These are phyloP conservation scores for Passer montanus DNA, from an alignment of 2,113 vertebrate species.

Conservation along the genomic window DNA sequence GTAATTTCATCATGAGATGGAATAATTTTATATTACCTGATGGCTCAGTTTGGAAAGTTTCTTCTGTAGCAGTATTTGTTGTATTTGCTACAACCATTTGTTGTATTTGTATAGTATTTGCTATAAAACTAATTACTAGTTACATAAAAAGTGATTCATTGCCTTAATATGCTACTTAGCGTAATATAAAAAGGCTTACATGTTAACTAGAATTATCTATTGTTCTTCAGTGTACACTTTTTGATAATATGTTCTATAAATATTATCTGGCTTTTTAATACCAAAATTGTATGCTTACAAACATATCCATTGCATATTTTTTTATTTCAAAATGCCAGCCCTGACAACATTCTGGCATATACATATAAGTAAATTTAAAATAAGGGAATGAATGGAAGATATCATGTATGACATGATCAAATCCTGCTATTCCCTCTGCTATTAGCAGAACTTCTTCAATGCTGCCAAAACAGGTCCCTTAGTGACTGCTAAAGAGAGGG, in stretches of 20 bases:
- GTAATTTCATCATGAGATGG: not conserved
- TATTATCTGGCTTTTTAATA: not conserved
- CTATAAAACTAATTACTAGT: not conserved
- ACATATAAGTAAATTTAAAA: not conserved
- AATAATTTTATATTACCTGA: not conserved
- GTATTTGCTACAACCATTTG: not conserved
- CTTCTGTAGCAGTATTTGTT: not conserved
- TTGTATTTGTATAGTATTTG: not conserved
- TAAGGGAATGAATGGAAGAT: not conserved
- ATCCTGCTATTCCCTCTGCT: not conserved
- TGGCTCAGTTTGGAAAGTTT: not conserved
- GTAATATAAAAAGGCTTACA: not conserved
- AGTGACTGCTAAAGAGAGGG: conserved; percentile 37
- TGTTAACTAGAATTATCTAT: not conserved
- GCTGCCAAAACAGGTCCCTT: conserved; percentile 5
- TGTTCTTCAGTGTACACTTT: not conserved
- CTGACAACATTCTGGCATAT: not conserved
- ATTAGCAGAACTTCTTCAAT: conserved; percentile 3
- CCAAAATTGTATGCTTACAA: not conserved
- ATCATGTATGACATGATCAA: conserved; percentile 1
- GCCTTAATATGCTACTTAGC: not conserved
- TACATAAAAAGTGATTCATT: not conserved
- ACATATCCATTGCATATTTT: not conserved
- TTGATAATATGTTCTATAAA: not conserved
- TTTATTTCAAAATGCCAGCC: not conserved